These are phyloP conservation scores for Papilio helenus DNA, from an alignment of 1,140 invertebrate genomes.

Conservation along the genomic window DNA sequence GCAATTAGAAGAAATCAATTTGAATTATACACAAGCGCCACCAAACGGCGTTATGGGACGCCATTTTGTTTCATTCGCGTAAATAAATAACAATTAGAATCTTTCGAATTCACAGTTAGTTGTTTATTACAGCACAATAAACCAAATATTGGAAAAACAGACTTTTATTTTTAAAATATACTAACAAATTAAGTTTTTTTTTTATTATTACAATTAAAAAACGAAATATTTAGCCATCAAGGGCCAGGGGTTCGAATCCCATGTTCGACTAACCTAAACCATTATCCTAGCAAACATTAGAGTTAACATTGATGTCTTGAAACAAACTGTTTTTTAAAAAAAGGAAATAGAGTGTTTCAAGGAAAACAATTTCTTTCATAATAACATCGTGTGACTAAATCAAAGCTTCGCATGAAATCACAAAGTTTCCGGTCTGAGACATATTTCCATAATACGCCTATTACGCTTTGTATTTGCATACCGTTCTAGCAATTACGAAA, in stretches of 20 bases:
- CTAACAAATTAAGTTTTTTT: too few species aligned
- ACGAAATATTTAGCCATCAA: too few species aligned
- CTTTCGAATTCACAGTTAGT: constrained; percentile 39
- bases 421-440: constrained; percentile 30
- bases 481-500: constrained; percentile 32
- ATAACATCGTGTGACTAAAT: constrained; percentile 48
- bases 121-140: constrained; percentile 70
- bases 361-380: constrained; percentile 37
- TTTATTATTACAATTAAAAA: too few species aligned
- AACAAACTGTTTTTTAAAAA: background rate
- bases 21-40: too few species aligned
- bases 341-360: background rate
- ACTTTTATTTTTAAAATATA: constrained; percentile 44
- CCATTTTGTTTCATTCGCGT: background rate
- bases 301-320: background rate
- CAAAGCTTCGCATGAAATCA: constrained; percentile 46
- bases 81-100: background rate
- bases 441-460: constrained; percentile 41
- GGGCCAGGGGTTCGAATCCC: too few species aligned
- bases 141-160: constrained; percentile 65
- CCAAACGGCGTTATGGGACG: background rate
- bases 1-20: too few species aligned
- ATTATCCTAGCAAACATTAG: too few species aligned
- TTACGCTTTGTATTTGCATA: constrained; percentile 39
- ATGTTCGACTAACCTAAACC: too few species aligned